These are phyloP conservation scores for Conus canariensis DNA, from an alignment of 2,888 invertebrate species.

Conservation along the genomic window DNA sequence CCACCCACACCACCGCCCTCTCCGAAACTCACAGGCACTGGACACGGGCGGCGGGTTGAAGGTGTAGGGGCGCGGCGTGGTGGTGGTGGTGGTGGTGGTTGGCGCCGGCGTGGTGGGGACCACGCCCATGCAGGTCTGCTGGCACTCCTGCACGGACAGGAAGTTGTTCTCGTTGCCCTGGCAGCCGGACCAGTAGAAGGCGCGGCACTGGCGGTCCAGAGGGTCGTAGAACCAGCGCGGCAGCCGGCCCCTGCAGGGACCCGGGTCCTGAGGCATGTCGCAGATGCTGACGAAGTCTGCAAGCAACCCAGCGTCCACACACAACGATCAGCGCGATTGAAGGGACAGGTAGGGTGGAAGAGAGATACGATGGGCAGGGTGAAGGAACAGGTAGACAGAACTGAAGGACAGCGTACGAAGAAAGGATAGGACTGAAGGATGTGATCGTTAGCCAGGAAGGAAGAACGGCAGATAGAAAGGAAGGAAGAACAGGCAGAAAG, in stretches of 20 bases:
- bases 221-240: constrained; percentile 87
- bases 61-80: constrained; percentile 28
- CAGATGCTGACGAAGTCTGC: constrained; percentile 80
- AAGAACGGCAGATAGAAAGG: too few relatives aligned
- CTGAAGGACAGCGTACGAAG: background rate
- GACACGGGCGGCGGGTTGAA: constrained; percentile 30
- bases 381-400: background rate
- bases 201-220: constrained; percentile 86
- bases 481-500: too few relatives aligned
- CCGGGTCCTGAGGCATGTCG: constrained; percentile 84
- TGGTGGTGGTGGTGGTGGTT: constrained; percentile 4
- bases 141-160: constrained; percentile 58
- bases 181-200: constrained; percentile 91
- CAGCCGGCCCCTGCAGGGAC: constrained; percentile 85
- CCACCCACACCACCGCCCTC: background rate
- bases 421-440: background rate
- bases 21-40: constrained; percentile 30
- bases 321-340: background rate
- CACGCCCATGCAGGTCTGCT: constrained; percentile 57
- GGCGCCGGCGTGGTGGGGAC: background rate
- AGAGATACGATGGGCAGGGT: background rate
- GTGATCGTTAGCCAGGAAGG: too few relatives aligned
- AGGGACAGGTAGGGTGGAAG: background rate
- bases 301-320: background rate
- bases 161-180: constrained; percentile 86